Conservation (phyloP, 2,888 invertebrate species). For the Hipparchia sbordonii region DNA sequence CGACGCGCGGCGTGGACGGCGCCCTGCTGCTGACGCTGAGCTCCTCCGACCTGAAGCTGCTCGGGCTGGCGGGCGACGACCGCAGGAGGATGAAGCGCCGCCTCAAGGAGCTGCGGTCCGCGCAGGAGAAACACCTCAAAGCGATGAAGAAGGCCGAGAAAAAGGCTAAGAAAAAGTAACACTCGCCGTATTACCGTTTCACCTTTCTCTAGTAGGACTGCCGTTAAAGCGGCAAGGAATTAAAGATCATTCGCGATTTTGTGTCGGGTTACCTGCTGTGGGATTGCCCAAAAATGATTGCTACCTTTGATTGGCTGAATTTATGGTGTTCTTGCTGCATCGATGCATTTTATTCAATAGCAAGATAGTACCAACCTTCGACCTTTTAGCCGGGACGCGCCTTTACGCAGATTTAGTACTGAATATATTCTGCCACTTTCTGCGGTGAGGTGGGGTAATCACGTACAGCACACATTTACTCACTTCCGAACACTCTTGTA, state of each 20-base stretch:
- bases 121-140: constrained; percentile 94
- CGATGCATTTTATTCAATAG: too few relatives aligned
- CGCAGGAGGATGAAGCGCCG: constrained; percentile 72
- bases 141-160: constrained; percentile 94
- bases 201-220: constrained; percentile 21
- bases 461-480: too few relatives aligned
- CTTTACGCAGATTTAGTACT: too few relatives aligned
- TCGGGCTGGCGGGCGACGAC: constrained; percentile 92
- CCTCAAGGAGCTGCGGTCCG: constrained; percentile 90
- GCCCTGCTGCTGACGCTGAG: constrained; percentile 92
- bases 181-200: background rate
- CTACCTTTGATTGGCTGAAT: too few relatives aligned
- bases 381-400: too few relatives aligned
- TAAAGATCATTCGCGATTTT: background rate
- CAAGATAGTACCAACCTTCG: too few relatives aligned
- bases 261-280: background rate
- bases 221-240: background rate
- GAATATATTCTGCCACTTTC: too few relatives aligned
- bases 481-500: too few relatives aligned
- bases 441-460: too few relatives aligned
- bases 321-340: too few relatives aligned
- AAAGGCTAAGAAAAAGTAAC: constrained; percentile 87
- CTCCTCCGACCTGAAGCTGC: constrained; percentile 94
- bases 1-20: constrained; percentile 95
- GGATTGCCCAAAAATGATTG: background rate